A percentile compares a stretch with the other conserved stretches of the same genome.
These are phyloP conservation scores for Palaemon carinicauda DNA, from an alignment of 1,140 invertebrate genomes.

Conservation along the genomic window DNA sequence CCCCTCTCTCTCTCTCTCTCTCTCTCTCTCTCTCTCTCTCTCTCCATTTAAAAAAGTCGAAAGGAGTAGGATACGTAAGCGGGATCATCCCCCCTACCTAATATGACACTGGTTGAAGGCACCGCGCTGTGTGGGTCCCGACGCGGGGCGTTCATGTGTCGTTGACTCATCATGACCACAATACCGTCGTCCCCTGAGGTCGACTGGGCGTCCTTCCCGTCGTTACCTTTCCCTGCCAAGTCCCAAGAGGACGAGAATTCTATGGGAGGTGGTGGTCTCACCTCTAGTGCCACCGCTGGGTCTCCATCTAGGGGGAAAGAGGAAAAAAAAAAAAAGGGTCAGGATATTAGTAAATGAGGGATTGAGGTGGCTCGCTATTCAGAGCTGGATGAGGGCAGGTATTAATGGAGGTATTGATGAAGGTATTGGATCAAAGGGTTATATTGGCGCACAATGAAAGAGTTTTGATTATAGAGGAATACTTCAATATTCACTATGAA, in stretches of 20 bases:
- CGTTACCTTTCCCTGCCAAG: background rate
- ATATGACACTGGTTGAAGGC: conserved; percentile 44
- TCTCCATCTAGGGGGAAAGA: conserved; percentile 35
- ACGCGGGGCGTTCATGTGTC: conserved; percentile 47
- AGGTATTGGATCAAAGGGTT: too few species aligned
- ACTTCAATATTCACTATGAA: too few species aligned
- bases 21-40: too few species aligned
- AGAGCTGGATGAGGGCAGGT: too few species aligned
- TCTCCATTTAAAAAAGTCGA: background rate
- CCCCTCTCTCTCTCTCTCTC: too few species aligned
- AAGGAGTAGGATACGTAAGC: background rate
- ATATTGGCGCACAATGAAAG: too few species aligned
- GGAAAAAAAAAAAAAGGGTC: background rate
- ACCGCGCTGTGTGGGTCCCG: conserved; percentile 48
- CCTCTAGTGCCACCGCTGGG: conserved; percentile 30
- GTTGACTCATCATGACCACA: conserved; percentile 43
- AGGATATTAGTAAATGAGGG: background rate
- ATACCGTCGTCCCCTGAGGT: conserved; percentile 33
- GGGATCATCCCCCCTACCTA: conserved; percentile 1
- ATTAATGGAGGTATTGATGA: too few species aligned
- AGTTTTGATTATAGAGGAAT: too few species aligned
- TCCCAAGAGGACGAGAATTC: conserved; percentile 3
- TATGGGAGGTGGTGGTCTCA: conserved; percentile 23
- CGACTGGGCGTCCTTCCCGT: conserved; percentile 11
- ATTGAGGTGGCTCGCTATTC: background rate